phyloP scores from a whole-genome alignment of 2,113 vertebrate species.

The Telmatochromis sp. region DNA sequence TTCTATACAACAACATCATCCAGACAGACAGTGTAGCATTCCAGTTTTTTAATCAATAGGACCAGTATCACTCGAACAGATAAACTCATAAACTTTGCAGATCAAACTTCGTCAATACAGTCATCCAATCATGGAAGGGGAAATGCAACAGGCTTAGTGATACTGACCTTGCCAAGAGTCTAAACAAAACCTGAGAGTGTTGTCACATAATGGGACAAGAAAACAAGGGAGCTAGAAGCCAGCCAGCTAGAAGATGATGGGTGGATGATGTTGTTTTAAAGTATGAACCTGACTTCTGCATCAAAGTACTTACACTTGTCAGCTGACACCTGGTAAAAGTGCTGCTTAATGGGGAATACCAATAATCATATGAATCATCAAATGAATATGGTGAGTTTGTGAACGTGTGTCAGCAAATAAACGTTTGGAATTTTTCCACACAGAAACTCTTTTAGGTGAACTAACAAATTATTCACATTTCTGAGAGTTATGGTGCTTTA shows the following conservation, averaged over 20 bases:
- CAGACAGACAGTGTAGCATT: not conserved
- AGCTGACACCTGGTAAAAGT: not conserved
- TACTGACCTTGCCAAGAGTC: not conserved
- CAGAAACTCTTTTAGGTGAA: not conserved
- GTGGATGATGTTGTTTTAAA: not conserved
- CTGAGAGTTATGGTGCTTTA: not conserved
- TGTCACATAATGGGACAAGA: not conserved
- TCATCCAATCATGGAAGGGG: not conserved
- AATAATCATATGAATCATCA: not conserved
- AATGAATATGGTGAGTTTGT: not conserved
- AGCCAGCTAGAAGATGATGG: not conserved
- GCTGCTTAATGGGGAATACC: not conserved
- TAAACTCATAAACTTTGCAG: not conserved
- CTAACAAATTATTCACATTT: not conserved
- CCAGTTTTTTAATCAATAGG: not conserved
- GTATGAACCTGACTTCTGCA: not conserved
- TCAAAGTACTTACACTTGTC: not conserved
- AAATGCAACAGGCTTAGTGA: not conserved
- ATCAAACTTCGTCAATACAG: not conserved
- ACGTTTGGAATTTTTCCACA: not conserved
- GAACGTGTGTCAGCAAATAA: not conserved
- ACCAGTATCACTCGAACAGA: not conserved
- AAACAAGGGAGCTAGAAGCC: not conserved
- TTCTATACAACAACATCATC: not conserved
- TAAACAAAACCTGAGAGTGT: not conserved